Evolutionary conservation across 2,888 invertebrate species (phyloP).

Genomic region (Pollenia angustigena): DNA sequence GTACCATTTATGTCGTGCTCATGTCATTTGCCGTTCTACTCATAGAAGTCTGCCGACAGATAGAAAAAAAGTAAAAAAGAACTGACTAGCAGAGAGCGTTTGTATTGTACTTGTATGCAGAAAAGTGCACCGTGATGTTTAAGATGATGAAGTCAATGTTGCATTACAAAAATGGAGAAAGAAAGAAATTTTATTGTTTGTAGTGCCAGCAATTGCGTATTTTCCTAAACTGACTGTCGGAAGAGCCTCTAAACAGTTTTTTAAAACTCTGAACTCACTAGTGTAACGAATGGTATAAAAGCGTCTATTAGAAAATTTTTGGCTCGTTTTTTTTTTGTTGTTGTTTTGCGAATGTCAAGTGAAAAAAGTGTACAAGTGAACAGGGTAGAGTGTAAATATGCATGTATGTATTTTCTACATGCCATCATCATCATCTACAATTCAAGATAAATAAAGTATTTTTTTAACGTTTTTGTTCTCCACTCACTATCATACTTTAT

Average conservation of each 20-base stretch:
- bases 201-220: conserved; percentile 57
- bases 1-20: conserved; percentile 69
- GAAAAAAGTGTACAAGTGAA: conserved; percentile 42
- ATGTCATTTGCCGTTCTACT: conserved; percentile 59
- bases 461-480: conserved; percentile 3
- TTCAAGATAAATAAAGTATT: conserved; percentile 49
- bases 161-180: conserved; percentile 24
- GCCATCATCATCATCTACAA: conserved; percentile 58
- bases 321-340: conserved; percentile 4
- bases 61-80: conserved; percentile 18
- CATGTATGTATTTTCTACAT: conserved; percentile 48
- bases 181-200: conserved; percentile 22
- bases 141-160: conserved; percentile 55
- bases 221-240: conserved; percentile 48
- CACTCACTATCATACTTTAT: conserved; percentile 77
- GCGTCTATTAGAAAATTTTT: conserved; percentile 43
- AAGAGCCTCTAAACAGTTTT: conserved; percentile 65
- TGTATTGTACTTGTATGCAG: conserved; percentile 25
- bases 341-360: conserved; percentile 63
- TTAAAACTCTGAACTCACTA: conserved; percentile 22
- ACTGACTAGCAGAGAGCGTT: conserved; percentile 31
- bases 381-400: conserved; percentile 23
- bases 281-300: conserved; percentile 24
- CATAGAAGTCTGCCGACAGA: conserved; percentile 51
- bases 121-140: conserved; percentile 29